Base-by-base conservation (phyloP, 1,140 invertebrate genomes). In the Lepidurus couesii region DNA sequence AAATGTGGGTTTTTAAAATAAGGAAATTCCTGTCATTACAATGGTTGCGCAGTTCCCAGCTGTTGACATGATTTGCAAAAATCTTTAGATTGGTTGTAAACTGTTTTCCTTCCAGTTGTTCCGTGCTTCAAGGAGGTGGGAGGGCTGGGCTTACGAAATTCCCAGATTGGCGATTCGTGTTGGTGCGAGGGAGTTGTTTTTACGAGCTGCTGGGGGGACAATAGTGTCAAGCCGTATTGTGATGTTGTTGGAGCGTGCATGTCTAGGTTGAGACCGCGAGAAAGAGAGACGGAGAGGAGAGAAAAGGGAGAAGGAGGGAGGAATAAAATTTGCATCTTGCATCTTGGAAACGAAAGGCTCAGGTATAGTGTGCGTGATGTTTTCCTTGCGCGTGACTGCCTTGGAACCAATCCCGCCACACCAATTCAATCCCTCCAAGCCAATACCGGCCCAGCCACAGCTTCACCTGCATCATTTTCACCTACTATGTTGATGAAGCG, bases 351-450 rank as follows among this genome's bases (percentile, higher is more conserved):
- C 53, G 53, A 21, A 65, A 65, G 53, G 53, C 53, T 47, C 53
- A 65, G 53, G 53, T 16, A 65, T 65, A 65, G 16, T 65, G 16
- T 65, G 13, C 53, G 53, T 65, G 8, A 65, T 65, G 53, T 65
- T 65, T 65, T 65, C 53, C 21, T 65, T 21, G 53, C 53, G 53
- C 53, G n/a, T 65, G 53, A 65, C 53, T 65, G 53, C 21, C 53
- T 65, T 65, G 16, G 53, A 65, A 65, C 53, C 53, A 65, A 65
- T 65, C 53, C 53, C 53, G 53, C 53, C 53, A 65, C 53, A 65
- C 53, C 53, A 65, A 65, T 65, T 65, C 53, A 65, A 65, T 65
- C 53, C 53, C 53, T 21, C 21, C 16, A 13, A 65, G 53, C 53
- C 53, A 65, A 65, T 65, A 65, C 16, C 53, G 53, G 21, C 53